Evolutionary conservation across 2,888 invertebrate genomes (phyloP), one percentile per base, ranked within the genome.

Genomic region (Drosophila subsilvestris): DNA sequence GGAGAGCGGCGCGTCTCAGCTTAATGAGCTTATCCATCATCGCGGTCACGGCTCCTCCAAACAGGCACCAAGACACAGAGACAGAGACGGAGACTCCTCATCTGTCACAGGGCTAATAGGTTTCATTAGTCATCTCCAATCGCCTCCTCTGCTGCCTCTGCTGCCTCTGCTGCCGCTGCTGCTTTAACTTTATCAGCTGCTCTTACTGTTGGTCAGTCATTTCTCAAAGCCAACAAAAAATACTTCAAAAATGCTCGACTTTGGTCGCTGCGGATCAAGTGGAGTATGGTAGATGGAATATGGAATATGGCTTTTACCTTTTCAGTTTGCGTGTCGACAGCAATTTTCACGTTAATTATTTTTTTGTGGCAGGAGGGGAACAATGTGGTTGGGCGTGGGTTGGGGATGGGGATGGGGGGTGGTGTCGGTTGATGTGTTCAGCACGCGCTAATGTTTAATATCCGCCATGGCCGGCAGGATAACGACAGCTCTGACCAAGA

Each of bases 301-400:
- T 58, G 32, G 17, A 27, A 50, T 18, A 29, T 45, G 18, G 17
- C 60, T 61, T 27, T 59, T 71, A 59, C 47, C 37, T 51, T 63
- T 51, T 57, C 50, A 56, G 45, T 76, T 85, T 77, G 86, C 86
- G 86, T 86, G 86, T 83, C 87, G 81, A 83, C 78, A 86, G 86
- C 86, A 87, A 86, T 86, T 86, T 86, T 86, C 88, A 86, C 84
- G 86, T 89, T 86, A 86, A 86, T 86, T 86, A 86, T 86, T 89
- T 88, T 88, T 71, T 68, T 73, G 61, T 74, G 65, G 67, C 65
- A 65, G 47, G 67, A 60, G 59, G 14, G 14, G 37, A 6, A 6
- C 14, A 6, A 2, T 78, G 65, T 54, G 70, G 70, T 58, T 65
- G 32, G 43, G n/a, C 18, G 49, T 17, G 20, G 6, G 14, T 47